Base-by-base conservation (phyloP, 1,140 invertebrate genomes). In the Ooceraea biroi region DNA sequence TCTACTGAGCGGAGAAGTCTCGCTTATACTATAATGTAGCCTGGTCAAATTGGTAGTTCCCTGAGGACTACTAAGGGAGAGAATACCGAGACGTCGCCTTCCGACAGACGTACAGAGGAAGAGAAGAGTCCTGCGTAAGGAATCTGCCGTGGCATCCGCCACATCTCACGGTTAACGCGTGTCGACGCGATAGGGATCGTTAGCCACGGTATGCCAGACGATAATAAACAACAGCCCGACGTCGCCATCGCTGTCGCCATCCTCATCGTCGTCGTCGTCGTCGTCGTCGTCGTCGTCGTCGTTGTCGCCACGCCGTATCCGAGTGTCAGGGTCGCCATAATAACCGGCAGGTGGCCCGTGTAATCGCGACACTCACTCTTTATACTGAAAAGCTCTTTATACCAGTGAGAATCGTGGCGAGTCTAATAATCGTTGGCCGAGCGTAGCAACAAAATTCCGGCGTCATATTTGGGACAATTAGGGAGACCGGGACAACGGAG, bases 201-300 rank as follows among this genome's bases (percentile, higher is more conserved):
- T 83, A 83, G 50, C 41, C 41, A 52, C 48, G 65, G 78, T 84
- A 86, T 86, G 66, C 57, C 61, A 73, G 85, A 84, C 73, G 66
- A 78, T 84, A 84, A 86, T 78, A 86, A 86, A 86, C 82, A 86
- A 65, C n/a, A 63, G 65, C 22, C 11, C 71, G n/a, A 44, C 17
- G 36, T 10, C 60, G 80, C 63, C 48, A 27, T 17, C 22, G 55
- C 41, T 55, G 17, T 12, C 12, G 71, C 36, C 58, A 36, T 48
- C 5, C 4, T 46, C 36, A 7, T 36, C 36, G 36, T 36, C 36
- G 36, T 36, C 36, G n/a, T n/a, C n/a, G n/a, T 46, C 36, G 36
- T 36, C 36, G 36, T 36, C 36, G 36, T 36, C 36, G 22, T 44
- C 17, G 36, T 10, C 60, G 80, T 52, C 48, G 44, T 17, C 22